Evolutionary conservation across 2,113 vertebrate genomes (phyloP), one percentile per base, ranked within the genome.

Genomic region (Tamias sibiricus): DNA sequence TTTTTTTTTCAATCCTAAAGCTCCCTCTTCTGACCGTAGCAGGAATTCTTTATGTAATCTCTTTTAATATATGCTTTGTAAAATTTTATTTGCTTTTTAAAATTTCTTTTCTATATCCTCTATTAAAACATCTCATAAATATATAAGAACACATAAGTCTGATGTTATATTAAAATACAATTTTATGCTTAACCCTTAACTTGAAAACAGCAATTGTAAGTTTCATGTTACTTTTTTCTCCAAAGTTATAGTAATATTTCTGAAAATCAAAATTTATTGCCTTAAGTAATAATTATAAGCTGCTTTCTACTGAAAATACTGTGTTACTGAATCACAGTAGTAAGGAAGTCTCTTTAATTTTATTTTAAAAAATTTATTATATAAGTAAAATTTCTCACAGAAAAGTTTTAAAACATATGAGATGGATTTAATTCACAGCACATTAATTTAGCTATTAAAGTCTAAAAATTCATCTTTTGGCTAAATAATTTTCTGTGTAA

Each of bases 11-110:
- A 98, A 87, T 98, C 95, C 97, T 91, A 97, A 95, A 98, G 98
- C 95, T 97, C 98, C 90, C 98, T 98, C 99, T 98, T 91, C 97
- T 98, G 98, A 89, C 79, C 30, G 42, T 42, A 66, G 66, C 2
- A 91, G 37, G 47, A 98, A 69, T 64, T 98, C 80, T n/a, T 76
- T 81, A 42, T 22, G 49, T n/a, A 40, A 5, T 54, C 71, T 96
- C 42, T 22, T 59, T 74, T 37, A 26, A 30, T 57, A 52, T 26
- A 42, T 2, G 47, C 6, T 90, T 0, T 6, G 40, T 7, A 4
- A 59, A 40, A 14, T 40, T 94, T 72, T 69, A 9, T n/a, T 62
- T 26, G 44, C 32, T 83, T 91, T 81, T 49, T 26, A 62, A 62
- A 13, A 1, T 91, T 75, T 52, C 19, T 77, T n/a, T 42, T 98